A percentile compares a stretch with the other conserved stretches of the same genome.
These are phyloP conservation scores for Acleris emargana DNA, from an alignment of 2,888 invertebrate genomes.

Conservation along the genomic window DNA sequence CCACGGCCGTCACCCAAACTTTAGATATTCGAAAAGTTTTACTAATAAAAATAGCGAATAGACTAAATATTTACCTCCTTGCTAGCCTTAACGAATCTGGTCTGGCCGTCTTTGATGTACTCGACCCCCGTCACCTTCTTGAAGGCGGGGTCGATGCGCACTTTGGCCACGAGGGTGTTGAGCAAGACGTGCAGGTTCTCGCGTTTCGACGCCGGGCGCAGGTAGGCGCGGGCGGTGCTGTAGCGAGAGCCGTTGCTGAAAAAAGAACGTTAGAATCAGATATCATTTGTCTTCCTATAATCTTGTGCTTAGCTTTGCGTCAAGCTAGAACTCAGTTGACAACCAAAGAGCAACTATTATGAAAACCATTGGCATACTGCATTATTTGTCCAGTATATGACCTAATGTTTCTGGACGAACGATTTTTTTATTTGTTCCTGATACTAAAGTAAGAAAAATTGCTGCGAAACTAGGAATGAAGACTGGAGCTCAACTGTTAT, in stretches of 20 bases:
- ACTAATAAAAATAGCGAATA: not conserved
- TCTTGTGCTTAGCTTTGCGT: too few species aligned
- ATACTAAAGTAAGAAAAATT: too few species aligned
- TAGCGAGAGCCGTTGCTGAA: slow-evolving; percentile 84
- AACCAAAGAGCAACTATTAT: too few species aligned
- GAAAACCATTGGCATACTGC: too few species aligned
- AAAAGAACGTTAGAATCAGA: not conserved
- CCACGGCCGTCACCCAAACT: not conserved
- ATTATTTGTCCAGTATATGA: too few species aligned
- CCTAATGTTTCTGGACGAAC: too few species aligned
- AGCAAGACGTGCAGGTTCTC: slow-evolving; percentile 85
- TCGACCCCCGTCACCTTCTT: slow-evolving; percentile 85
- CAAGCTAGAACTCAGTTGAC: too few species aligned
- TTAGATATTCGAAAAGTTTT: not conserved
- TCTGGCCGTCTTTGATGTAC: slow-evolving; percentile 80
- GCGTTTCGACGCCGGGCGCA: slow-evolving; percentile 83
- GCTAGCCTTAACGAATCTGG: slow-evolving; percentile 71
- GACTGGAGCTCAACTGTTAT: too few species aligned
- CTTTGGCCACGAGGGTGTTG: slow-evolving; percentile 84
- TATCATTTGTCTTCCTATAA: too few species aligned
- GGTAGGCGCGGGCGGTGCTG: slow-evolving; percentile 85
- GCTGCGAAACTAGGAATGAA: too few species aligned
- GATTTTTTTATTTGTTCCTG: too few species aligned
- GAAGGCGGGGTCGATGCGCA: slow-evolving; percentile 75
- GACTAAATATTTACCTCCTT: slow-evolving; percentile 75